These are phyloP conservation scores for Parasteatoda lunata DNA, from an alignment of 2,888 invertebrate species.

Conservation along the genomic window DNA sequence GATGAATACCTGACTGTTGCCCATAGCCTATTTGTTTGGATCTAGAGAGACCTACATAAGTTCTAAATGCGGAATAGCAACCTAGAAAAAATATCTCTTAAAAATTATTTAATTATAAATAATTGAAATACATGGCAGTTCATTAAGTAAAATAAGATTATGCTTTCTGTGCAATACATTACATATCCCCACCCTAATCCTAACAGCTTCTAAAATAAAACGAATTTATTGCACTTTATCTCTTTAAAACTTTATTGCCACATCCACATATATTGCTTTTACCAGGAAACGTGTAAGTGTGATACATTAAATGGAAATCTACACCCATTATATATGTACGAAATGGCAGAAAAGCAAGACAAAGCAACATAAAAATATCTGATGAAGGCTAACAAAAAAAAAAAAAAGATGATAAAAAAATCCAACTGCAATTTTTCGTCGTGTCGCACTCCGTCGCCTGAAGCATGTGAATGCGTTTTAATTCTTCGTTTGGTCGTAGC, in stretches of 20 bases:
- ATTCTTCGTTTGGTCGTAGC: constrained; percentile 37
- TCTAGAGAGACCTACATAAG: too few relatives aligned
- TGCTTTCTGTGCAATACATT: too few relatives aligned
- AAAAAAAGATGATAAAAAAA: background rate
- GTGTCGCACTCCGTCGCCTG: constrained; percentile 7
- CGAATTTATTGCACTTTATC: background rate
- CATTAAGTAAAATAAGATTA: too few relatives aligned
- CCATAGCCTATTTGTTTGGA: too few relatives aligned
- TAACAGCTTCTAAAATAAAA: background rate
- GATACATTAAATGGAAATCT: constrained; percentile 21
- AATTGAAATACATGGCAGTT: too few relatives aligned
- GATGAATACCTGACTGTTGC: too few relatives aligned
- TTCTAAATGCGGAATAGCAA: too few relatives aligned
- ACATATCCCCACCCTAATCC: too few relatives aligned
- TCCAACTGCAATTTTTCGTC: background rate
- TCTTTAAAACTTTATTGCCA: background rate
- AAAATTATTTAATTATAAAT: too few relatives aligned
- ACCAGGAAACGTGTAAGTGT: background rate
- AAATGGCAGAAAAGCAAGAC: background rate
- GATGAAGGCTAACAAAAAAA: background rate
- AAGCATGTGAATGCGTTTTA: constrained; percentile 63
- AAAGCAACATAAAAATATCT: background rate
- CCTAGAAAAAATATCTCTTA: too few relatives aligned
- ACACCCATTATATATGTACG: constrained; percentile 15
- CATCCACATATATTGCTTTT: background rate